Percentiles rank a stretch among this genome's conserved stretches.
Evolutionary conservation across 2,888 invertebrate species (phyloP).

Genomic region (Mimas tiliae): DNA sequence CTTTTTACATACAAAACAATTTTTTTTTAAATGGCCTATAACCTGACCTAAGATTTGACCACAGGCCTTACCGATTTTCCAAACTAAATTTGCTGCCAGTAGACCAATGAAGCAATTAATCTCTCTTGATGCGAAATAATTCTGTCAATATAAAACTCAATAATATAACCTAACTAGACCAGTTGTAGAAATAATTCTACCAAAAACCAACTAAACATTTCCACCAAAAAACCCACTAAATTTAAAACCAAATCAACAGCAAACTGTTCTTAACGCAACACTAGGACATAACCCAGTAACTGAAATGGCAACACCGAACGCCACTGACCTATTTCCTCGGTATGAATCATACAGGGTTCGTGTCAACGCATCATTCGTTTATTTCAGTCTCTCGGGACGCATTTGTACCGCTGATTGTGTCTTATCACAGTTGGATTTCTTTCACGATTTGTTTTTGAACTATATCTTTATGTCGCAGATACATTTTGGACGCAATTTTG

Average conservation of each 20-base stretch:
- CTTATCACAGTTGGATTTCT: neutral
- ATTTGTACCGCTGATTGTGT: slow-evolving; percentile 6
- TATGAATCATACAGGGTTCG: slow-evolving; percentile 44
- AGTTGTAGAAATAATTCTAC: neutral
- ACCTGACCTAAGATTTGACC: too few relatives aligned
- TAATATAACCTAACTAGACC: too few relatives aligned
- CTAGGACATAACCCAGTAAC: slow-evolving; percentile 23
- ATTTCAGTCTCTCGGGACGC: slow-evolving; percentile 12
- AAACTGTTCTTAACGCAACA: neutral
- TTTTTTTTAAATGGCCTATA: too few relatives aligned
- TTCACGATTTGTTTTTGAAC: neutral
- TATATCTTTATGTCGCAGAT: neutral
- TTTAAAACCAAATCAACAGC: neutral
- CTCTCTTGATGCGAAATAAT: too few relatives aligned
- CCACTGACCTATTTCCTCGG: slow-evolving; percentile 48
- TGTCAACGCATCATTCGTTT: slow-evolving; percentile 33
- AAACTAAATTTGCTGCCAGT: too few relatives aligned
- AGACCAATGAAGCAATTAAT: too few relatives aligned
- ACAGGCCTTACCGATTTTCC: too few relatives aligned
- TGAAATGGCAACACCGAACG: slow-evolving; percentile 26
- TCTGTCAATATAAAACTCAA: too few relatives aligned
- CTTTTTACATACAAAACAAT: too few relatives aligned
- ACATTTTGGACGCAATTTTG: too few relatives aligned
- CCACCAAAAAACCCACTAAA: neutral
- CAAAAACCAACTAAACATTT: neutral